A percentile compares a stretch with the other conserved stretches of the same genome.
phyloP scores from a whole-genome alignment of 92 coral and sea anemone species.

The Montipora capitata region DNA sequence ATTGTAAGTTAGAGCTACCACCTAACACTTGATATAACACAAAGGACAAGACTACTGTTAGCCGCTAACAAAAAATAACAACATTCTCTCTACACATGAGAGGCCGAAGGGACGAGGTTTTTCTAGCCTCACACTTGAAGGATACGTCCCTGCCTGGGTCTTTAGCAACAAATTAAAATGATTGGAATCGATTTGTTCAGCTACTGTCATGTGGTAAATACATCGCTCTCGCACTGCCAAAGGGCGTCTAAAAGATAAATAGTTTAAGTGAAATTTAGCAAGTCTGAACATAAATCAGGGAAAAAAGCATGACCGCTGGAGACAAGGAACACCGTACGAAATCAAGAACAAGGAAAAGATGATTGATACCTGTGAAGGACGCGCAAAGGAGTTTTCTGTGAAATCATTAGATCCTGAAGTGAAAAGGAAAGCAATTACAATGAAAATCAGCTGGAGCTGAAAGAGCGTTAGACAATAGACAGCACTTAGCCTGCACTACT shows the following conservation, averaged over 20 bases:
- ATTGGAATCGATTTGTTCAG: slow-evolving; percentile 78
- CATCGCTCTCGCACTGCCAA: slow-evolving; percentile 89
- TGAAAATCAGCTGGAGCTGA: too few species aligned
- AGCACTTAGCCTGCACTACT: too few species aligned
- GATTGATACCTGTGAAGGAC: slow-evolving; percentile 92
- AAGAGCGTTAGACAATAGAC: neutral
- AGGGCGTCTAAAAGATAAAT: slow-evolving; percentile 81
- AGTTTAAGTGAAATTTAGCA: neutral
- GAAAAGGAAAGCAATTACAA: neutral
- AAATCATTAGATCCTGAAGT: slow-evolving; percentile 78
- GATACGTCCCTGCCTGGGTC: slow-evolving; percentile 99
- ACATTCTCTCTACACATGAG: neutral
- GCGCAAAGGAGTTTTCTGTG: slow-evolving; percentile 93
- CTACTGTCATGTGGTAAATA: slow-evolving; percentile 78
- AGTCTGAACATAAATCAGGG: neutral
- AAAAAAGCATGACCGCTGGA: neutral
- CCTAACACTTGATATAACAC: too few species aligned
- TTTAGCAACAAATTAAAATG: slow-evolving; percentile 88
- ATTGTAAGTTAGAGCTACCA: too few species aligned
- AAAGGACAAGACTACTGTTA: too few species aligned
- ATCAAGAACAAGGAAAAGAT: neutral
- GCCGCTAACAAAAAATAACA: too few species aligned
- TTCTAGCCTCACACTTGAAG: slow-evolving; percentile 8
- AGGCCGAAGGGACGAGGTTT: too few species aligned
- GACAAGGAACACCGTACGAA: neutral